A percentile compares a stretch with the other conserved stretches of the same genome.
Evolutionary conservation across 2,888 invertebrate species (phyloP).

Genomic region (Chrysolina haemoptera): DNA sequence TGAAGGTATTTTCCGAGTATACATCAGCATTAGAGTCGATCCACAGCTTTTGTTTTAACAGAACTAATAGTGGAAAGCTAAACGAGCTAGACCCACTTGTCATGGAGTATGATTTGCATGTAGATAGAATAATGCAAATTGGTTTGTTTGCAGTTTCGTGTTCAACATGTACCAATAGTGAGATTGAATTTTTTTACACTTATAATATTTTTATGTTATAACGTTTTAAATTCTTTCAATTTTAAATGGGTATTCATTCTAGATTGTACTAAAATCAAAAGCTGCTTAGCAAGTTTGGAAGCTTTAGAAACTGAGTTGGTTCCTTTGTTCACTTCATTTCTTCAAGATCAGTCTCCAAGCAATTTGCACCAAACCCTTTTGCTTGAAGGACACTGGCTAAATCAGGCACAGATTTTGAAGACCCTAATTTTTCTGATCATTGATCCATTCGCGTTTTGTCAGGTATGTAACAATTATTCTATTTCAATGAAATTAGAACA

Average conservation of each 20-base stretch:
- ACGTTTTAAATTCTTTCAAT: constrained; percentile 25
- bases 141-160: constrained; percentile 81
- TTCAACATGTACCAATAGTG: constrained; percentile 70
- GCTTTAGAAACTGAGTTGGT: constrained; percentile 79
- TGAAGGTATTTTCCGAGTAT: constrained; percentile 68
- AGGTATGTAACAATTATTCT: constrained; percentile 64
- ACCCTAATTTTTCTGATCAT: constrained; percentile 77
- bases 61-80: constrained; percentile 52
- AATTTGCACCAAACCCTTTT: constrained; percentile 71
- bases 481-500: no score
- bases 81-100: constrained; percentile 72
- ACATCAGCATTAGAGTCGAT: constrained; percentile 59
- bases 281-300: constrained; percentile 79
- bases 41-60: constrained; percentile 56
- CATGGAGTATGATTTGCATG: constrained; percentile 78
- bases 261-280: constrained; percentile 77
- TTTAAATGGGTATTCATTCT: constrained; percentile 44
- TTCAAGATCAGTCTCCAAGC: constrained; percentile 71
- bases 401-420: constrained; percentile 74
- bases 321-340: constrained; percentile 72
- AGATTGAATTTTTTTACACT: constrained; percentile 52
- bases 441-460: constrained; percentile 79
- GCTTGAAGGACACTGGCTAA: constrained; percentile 74
- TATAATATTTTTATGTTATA: constrained; percentile 13
- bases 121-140: constrained; percentile 79